Evolutionary conservation across 2,797 vertebrate species (phyloP).

Genomic region (Lacerta bilineata): DNA sequence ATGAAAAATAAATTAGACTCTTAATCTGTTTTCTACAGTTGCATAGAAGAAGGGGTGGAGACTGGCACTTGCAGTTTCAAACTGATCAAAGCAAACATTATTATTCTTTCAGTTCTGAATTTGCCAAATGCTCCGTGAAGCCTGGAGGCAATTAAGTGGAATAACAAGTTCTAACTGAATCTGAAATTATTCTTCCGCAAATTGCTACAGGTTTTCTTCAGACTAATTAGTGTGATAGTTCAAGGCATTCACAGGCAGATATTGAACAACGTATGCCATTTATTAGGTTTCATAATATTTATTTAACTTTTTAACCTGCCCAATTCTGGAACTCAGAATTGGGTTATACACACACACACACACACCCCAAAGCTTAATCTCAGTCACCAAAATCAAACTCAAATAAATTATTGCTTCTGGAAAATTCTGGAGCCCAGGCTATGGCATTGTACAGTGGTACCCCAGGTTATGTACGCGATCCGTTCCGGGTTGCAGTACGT

Average conservation of each 20-base stretch:
- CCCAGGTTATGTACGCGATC: no score
- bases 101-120: constrained; percentile 15
- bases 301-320: constrained; percentile 22
- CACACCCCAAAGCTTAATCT: background rate
- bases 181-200: constrained; percentile 56
- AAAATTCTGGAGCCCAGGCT: background rate
- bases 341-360: background rate
- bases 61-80: constrained; percentile 24
- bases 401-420: background rate
- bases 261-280: background rate
- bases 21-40: constrained; percentile 38
- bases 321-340: background rate
- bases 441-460: no score
- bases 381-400: background rate
- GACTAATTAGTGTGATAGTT: constrained; percentile 26
- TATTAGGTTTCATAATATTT: constrained; percentile 29
- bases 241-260: constrained; percentile 1
- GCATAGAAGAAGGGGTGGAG: constrained; percentile 7
- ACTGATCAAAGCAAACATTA: constrained; percentile 35
- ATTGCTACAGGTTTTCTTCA: constrained; percentile 21
- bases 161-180: constrained; percentile 41
- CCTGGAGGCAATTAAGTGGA: constrained; percentile 21
- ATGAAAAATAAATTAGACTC: constrained; percentile 24
- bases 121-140: constrained; percentile 34
- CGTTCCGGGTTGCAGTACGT: no score